These are phyloP conservation scores for Anableps anableps DNA, from an alignment of 2,797 vertebrate genomes.

Conservation along the genomic window DNA sequence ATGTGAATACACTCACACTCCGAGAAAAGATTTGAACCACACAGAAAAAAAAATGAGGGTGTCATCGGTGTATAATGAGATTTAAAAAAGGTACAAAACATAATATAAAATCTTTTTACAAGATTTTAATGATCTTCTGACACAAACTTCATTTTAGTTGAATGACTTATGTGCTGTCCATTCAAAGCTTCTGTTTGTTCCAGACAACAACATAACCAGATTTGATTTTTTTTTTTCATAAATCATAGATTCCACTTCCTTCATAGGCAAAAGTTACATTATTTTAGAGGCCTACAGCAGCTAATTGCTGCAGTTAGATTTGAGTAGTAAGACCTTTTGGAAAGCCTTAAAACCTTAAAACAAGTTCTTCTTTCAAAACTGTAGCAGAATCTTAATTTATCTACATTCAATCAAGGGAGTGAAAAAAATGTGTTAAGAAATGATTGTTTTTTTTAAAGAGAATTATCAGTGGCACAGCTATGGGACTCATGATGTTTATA, in stretches of 20 bases:
- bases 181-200: background rate
- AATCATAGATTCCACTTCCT: background rate
- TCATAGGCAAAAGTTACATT: background rate
- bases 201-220: background rate
- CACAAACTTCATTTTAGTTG: background rate
- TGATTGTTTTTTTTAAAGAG: background rate
- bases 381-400: background rate
- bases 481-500: background rate
- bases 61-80: background rate
- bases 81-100: background rate
- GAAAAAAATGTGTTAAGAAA: background rate
- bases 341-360: background rate
- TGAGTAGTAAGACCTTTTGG: background rate
- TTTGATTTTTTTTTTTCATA: background rate
- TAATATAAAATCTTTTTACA: background rate
- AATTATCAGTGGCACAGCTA: background rate
- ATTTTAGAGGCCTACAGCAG: background rate
- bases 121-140: background rate
- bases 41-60: background rate
- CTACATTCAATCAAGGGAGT: background rate
- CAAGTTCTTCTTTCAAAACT: background rate
- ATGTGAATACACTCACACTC: background rate
- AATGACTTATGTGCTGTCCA: background rate
- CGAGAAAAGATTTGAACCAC: background rate
- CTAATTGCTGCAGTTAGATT: background rate